Percentiles rank a stretch among this genome's conserved stretches.
Evolutionary conservation across 2,888 invertebrate species (phyloP).

Genomic region (Scelioninae gen. 1): DNA sequence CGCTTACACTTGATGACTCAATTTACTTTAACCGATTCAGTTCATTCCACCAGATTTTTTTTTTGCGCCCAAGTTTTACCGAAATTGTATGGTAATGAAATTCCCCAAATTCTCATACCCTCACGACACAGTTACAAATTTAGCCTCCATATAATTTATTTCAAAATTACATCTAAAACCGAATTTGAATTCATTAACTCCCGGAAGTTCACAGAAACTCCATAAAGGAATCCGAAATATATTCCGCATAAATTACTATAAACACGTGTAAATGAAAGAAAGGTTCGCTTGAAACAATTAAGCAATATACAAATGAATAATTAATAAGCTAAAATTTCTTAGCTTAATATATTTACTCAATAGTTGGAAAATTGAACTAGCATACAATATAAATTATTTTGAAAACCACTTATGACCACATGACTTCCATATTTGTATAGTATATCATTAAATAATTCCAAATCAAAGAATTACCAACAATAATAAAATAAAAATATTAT

Average conservation of each 20-base stretch:
- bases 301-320: conserved; percentile 61
- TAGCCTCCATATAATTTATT: too few relatives aligned
- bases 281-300: conserved; percentile 46
- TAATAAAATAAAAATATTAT: too few relatives aligned
- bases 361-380: too few relatives aligned
- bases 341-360: too few relatives aligned
- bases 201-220: conserved; percentile 19
- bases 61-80: neutral
- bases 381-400: too few relatives aligned
- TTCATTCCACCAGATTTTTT: conserved; percentile 5
- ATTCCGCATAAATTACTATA: conserved; percentile 39
- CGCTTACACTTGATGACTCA: neutral
- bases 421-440: too few relatives aligned
- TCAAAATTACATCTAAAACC: neutral
- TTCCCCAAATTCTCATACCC: too few relatives aligned
- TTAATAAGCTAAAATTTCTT: conserved; percentile 43
- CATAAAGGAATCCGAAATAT: conserved; percentile 4
- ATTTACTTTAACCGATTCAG: neutral
- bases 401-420: too few relatives aligned
- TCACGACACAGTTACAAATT: too few relatives aligned
- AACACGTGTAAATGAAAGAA: conserved; percentile 46
- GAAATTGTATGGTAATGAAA: too few relatives aligned
- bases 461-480: too few relatives aligned
- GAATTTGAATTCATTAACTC: neutral
- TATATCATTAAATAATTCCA: too few relatives aligned